Evolutionary conservation across 2,113 vertebrate species (phyloP), one percentile per base, ranked within the genome.

Genomic region (Leucopternis melanops): DNA sequence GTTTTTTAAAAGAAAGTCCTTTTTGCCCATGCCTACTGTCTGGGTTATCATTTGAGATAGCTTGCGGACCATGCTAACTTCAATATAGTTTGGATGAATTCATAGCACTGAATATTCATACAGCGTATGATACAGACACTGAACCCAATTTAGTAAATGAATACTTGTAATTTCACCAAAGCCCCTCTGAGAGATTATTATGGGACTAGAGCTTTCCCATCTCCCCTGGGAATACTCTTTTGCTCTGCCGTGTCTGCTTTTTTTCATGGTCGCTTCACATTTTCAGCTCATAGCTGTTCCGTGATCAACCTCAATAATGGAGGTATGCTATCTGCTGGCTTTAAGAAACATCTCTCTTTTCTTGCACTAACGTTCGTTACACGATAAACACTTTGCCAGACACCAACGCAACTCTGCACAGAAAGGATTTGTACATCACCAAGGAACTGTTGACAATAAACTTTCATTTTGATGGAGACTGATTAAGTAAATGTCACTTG

Each of bases 71-170:
- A 86, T 94, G 73, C 91, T 97, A 98, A 96, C 96, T 98, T 97
- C 95, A 88, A 87, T 96, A 96, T 95, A 97, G 90, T 93, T 98
- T 88, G 94, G 94, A 96, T 96, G 88, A 92, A 95, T 97, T 97
- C 95, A 87, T 89, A 63, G 87, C 65, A 74, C 95, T 98, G 98
- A 98, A 98, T 98, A 98, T 98, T 98, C 98, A 98, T 98, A 93
- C 6, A 11, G 96, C 17, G 34, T 98, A 96, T 95, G 97, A 98
- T 98, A 98, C 96, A 98, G 97, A 98, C 98, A 97, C 97, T 97
- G 97, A 98, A 98, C 98, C 97, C 98, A 98, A 98, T 98, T 98
- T 98, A 98, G 98, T 98, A 98, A 98, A 98, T 98, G 98, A 98
- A 98, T 98, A 98, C 97, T 98, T 98, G 98, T 98, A 98, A 98